Conservation (phyloP, 1,140 invertebrate genomes). For the Zeugodacus cucurbitae region DNA sequence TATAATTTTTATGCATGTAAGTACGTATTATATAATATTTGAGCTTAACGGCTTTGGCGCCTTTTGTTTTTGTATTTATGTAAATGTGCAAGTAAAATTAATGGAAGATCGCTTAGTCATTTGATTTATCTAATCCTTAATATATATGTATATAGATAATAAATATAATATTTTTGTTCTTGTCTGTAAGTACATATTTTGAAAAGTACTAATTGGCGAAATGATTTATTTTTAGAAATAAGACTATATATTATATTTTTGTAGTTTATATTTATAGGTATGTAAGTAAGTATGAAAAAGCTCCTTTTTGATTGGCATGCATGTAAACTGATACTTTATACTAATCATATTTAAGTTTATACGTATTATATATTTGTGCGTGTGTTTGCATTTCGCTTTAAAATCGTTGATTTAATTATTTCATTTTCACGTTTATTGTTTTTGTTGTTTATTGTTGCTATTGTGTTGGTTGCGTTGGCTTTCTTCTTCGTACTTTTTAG, state of each 20-base stretch:
- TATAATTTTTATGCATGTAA: not conserved
- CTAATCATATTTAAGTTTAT: not conserved
- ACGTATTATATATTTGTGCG: not conserved
- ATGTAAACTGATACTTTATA: not conserved
- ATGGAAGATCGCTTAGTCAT: conserved; percentile 33
- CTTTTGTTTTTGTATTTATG: not conserved
- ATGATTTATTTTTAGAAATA: not conserved
- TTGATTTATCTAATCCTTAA: conserved; percentile 10
- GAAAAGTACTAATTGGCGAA: not conserved
- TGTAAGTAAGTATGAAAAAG: not conserved
- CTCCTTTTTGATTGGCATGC: not conserved
- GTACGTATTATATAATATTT: not conserved
- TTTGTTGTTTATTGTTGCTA: not conserved
- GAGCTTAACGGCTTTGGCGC: not conserved
- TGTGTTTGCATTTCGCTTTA: not conserved
- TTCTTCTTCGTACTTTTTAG: not conserved
- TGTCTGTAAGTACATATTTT: not conserved
- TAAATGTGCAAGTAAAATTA: conserved; percentile 5
- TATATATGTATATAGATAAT: not conserved
- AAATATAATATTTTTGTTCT: not conserved
- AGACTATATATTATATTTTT: no score
- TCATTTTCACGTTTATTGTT: not conserved
- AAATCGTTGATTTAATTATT: not conserved
- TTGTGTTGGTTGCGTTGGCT: not conserved
- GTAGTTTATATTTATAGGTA: no score